Percentiles rank a stretch among this genome's conserved stretches.
Conservation (phyloP, 2,888 invertebrate genomes). For the Amblyjoppa proteus region DNA sequence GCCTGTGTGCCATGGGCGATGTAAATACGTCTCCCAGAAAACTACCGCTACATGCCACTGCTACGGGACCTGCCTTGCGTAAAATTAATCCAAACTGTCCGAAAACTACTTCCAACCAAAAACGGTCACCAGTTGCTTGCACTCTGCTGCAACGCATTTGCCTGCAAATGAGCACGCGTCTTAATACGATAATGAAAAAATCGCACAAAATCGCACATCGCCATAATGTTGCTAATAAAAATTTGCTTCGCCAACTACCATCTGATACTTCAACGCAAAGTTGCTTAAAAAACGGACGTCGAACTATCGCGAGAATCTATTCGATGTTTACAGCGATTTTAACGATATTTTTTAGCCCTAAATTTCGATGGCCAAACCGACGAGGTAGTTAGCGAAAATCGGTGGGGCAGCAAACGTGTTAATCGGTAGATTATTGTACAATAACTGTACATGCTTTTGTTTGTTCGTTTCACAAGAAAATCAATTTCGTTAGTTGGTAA, state of each 20-base stretch:
- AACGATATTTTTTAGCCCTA: background rate
- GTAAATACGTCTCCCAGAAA: background rate
- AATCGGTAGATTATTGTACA: conserved; percentile 55
- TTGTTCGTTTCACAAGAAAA: conserved; percentile 22
- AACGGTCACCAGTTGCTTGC: too few species aligned
- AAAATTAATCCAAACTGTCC: too few species aligned
- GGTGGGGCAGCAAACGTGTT: conserved; percentile 62
- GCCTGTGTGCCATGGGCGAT: conserved; percentile 74
- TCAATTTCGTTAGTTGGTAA: conserved; percentile 50
- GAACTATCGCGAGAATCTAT: background rate
- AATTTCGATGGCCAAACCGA: background rate
- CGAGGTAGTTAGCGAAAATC: conserved; percentile 6
- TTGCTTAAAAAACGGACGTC: background rate
- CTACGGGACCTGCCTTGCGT: too few species aligned
- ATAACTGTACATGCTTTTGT: conserved; percentile 57
- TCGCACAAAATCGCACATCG: too few species aligned
- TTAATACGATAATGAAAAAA: too few species aligned
- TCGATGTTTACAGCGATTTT: background rate
- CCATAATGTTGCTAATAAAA: too few species aligned
- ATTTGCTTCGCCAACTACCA: too few species aligned
- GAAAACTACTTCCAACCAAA: too few species aligned
- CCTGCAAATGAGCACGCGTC: too few species aligned
- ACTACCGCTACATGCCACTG: too few species aligned
- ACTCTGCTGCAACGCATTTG: too few species aligned
- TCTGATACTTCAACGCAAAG: background rate